Base-by-base conservation (phyloP, 37 sponge, comb jelly and placozoan species). In the Geodia barretti region DNA sequence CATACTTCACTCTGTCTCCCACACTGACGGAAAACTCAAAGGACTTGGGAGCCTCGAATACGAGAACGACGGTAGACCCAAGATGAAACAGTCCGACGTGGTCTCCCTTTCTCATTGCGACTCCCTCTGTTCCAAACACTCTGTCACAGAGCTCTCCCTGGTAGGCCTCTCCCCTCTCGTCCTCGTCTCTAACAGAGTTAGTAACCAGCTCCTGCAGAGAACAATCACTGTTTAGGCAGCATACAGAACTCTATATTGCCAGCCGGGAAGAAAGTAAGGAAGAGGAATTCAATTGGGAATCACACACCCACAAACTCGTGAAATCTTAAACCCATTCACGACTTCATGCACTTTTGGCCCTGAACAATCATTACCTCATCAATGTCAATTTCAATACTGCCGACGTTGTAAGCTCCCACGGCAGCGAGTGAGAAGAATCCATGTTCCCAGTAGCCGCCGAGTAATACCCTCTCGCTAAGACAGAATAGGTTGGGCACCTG, bases 401-500 rank as follows among this genome's bases (percentile, higher is more conserved):
- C 99, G 35, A 98, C 96, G 80, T 96, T 98, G 62, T 73, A 89
- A 19, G 99, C 99, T 11, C 99, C 99, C n/a, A 98, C 95, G 66
- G 99, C 99, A 62, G 84, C 74, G 36, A 91, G 86, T 5, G 92
- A 81, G 83, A 98, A 98, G 73, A 87, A 94, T 0, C 99, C 99
- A 65, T 94, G 78, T 32, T 84, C 41, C 99, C 99, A 98, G 5
- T 60, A 37, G 8, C 99, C 99, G 60, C 77, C 64, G 17, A 96
- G 83, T 23, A 90, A 78, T 17, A 92, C 96, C 37, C 99, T 78
- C 79, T 98, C 99, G 74, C 96, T 98, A 7, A 90, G 76, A 67
- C 80, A 70, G 43, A 98, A 92, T 19, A 98, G 83, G 29, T 90
- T 92, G 33, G 81, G 83, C 73, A 98, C 84, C 39, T 66, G 68